Evolutionary conservation across 2,888 invertebrate species (phyloP), one percentile per base, ranked within the genome.

Genomic region (Pharmacophagus antenor): DNA sequence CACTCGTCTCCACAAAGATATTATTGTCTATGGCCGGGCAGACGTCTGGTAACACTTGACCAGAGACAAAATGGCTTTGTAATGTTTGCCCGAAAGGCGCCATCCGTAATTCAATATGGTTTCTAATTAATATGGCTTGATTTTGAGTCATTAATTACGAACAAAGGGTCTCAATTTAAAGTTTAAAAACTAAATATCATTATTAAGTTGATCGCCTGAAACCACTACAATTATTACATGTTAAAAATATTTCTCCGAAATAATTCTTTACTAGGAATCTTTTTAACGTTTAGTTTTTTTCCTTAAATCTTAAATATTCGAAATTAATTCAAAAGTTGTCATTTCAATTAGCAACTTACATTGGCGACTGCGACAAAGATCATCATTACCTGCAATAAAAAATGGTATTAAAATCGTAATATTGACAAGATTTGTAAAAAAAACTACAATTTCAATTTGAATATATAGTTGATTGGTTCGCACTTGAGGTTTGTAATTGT

Each of bases 41-140:
- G 88, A 88, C 87, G 89, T 87, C 88, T 89, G 88, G 81, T 79
- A 85, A 86, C 88, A 88, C 88, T 88, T 84, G 88, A 87, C 80
- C 83, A 84, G 80, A 88, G 88, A 89, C 89, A 89, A 89, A 89
- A 89, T 89, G 88, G 74, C 89, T 89, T 89, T 89, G 88, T 89
- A 79, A 79, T 78, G 77, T 78, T 76, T 76, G 76, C 70, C 78
- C 77, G 79, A 77, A 74, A 87, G 89, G 89, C 89, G 89, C 89
- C 89, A 87, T 80, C 79, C 76, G 89, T 87, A 88, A 89, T 82
- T 82, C 73, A 81, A 85, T 83, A 80, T 72, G 69, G 67, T 70
- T 71, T 72, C 72, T 73, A 75, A 75, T 74, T 76, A 73, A 72
- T 73, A 67, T 66, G 65, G 67, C 71, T 72, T 73, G 73, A 74